Conservation (phyloP, 2,888 invertebrate species). For the Spodoptera littoralis region DNA sequence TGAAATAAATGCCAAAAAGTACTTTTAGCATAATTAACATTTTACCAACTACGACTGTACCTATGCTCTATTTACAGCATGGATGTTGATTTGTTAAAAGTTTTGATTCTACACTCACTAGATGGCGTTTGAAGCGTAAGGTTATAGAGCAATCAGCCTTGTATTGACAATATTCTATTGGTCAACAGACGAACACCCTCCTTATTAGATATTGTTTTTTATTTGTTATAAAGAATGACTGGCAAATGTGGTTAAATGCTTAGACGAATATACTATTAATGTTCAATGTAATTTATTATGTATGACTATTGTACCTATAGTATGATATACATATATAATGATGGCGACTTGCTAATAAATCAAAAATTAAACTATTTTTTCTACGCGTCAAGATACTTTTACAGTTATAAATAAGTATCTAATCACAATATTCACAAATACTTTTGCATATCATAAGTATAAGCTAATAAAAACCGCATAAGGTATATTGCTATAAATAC, state of each 20-base stretch:
- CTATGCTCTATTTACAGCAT: no score
- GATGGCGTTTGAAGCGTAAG: not conserved
- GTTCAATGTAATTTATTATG: not conserved
- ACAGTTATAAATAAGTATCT: no score
- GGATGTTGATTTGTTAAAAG: no score
- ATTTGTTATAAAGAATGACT: conserved; percentile 11
- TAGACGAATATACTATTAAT: not conserved
- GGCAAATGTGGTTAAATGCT: conserved; percentile 46
- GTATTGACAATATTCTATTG: no score
- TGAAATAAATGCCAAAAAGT: no score
- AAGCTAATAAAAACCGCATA: no score
- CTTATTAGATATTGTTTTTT: conserved; percentile 1
- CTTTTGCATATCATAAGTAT: no score
- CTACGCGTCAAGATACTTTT: no score
- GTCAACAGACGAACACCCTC: no score
- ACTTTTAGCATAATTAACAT: no score
- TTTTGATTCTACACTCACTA: conserved; percentile 23
- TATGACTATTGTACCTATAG: not conserved
- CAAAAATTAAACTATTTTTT: not conserved
- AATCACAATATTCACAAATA: no score
- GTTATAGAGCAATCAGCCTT: not conserved
- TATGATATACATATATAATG: not conserved
- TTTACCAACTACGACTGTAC: no score
- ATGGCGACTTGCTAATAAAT: not conserved
- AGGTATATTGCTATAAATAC: not conserved